A percentile compares a stretch with the other conserved stretches of the same genome.
Evolutionary conservation across 92 coral and sea anemone genomes (phyloP).

Genomic region (Porites divaricata): DNA sequence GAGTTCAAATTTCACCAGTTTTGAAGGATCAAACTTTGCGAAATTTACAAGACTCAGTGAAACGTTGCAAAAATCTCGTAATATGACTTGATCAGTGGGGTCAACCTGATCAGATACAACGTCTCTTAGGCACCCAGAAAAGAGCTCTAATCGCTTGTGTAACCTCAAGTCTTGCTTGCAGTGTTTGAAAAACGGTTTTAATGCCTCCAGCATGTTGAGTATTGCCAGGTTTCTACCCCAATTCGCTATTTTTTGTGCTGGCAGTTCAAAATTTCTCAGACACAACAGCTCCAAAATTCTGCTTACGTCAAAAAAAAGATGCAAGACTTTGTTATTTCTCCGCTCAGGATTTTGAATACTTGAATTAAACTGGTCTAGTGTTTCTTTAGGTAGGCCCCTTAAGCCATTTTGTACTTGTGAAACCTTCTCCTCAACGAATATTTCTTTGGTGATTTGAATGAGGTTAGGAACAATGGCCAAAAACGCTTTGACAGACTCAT

Average conservation of each 20-base stretch:
- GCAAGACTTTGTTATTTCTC: not conserved
- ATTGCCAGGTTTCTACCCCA: slow-evolving; percentile 3
- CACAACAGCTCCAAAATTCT: slow-evolving; percentile 1
- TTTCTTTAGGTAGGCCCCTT: not conserved
- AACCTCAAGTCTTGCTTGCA: not conserved
- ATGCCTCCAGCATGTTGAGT: not conserved
- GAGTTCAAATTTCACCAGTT: slow-evolving; percentile 17
- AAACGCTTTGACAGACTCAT: not conserved
- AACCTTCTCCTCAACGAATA: not conserved
- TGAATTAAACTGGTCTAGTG: not conserved
- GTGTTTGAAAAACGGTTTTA: not conserved
- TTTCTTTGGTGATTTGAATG: slow-evolving; percentile 20
- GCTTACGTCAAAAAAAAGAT: not conserved
- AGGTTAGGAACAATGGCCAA: not conserved
- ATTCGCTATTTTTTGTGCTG: not conserved
- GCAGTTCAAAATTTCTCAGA: not conserved
- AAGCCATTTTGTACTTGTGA: slow-evolving; percentile 12
- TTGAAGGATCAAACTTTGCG: slow-evolving; percentile 27
- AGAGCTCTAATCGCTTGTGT: slow-evolving; percentile 9
- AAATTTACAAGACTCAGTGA: not conserved
- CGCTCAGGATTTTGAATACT: not conserved
- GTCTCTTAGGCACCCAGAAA: not conserved
- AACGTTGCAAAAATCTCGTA: slow-evolving; percentile 15
- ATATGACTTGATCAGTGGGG: not conserved
- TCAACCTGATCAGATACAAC: not conserved